Base-by-base conservation (phyloP, 2,888 invertebrate species). In the Salticus scenicus region DNA sequence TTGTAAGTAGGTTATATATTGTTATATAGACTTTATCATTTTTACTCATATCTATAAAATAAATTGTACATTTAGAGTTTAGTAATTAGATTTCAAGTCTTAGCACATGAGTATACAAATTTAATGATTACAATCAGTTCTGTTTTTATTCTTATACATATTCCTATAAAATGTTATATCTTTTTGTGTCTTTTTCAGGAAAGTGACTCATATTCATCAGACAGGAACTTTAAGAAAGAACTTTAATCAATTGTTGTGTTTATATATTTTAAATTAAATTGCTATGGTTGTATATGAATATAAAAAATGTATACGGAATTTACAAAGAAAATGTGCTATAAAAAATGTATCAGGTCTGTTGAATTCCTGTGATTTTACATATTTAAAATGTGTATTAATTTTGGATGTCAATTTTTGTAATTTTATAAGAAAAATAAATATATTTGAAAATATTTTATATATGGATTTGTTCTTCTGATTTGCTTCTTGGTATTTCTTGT, bases 331-430 rank as follows among this genome's bases (percentile, higher is more conserved):
- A 57, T 24, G 24, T 24, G 24, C 4, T 24, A 57, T 47, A 12
- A 47, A 47, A 17, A n/a, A 37, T 37, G 37, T 37, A 47, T 47
- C 47, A 5, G 57, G 57, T 57, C 24, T 57, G 57, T 57, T 57
- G 2, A 24, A 57, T 57, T 57, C 24, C 57, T 57, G 57, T 57
- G 57, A 57, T 57, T 57, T 57, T 57, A 57, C 57, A 57, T 57
- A 57, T 57, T 57, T 57, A 57, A 57, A 57, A 24, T 57, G 24
- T 57, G 47, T 47, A 57, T 57, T 20, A 24, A 24, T 57, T 57
- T 31, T 66, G 31, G 24, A 57, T 57, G 57, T 57, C 57, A 57
- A 57, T 57, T 57, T 57, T 57, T 57, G 57, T 57, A 57, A 57
- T 57, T 57, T 57, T 57, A 57, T 57, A 57, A 2, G n/a, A 57